Evolutionary conservation across 2,797 vertebrate species (phyloP).

Genomic region (Gymnoscopelus braueri): DNA sequence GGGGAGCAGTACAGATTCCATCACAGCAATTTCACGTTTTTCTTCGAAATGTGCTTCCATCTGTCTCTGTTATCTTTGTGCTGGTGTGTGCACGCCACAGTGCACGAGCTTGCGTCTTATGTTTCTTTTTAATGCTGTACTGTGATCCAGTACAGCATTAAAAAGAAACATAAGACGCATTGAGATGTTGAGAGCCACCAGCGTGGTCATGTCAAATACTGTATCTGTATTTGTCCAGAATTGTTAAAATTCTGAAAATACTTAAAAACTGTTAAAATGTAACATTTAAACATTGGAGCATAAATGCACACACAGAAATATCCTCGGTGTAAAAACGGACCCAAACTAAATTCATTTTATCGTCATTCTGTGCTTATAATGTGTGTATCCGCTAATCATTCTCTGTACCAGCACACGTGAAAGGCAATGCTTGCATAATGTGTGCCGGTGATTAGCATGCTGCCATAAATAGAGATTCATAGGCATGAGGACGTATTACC

Average conservation of each 20-base stretch:
- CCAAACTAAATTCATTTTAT: too few relatives aligned
- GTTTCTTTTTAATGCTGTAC: too few relatives aligned
- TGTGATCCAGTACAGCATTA: background rate
- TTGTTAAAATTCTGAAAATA: too few relatives aligned
- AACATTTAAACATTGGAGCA: too few relatives aligned
- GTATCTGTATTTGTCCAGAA: background rate
- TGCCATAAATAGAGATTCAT: conserved; percentile 51
- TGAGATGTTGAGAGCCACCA: background rate
- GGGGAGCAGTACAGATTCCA: background rate
- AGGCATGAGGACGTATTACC: conserved; percentile 37
- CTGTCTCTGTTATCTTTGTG: background rate
- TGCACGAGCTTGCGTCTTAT: too few relatives aligned
- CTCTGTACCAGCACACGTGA: too few relatives aligned
- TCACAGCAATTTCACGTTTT: conserved; percentile 16
- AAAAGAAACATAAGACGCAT: background rate
- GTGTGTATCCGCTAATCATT: too few relatives aligned
- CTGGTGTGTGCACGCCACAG: background rate
- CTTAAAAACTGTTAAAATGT: too few relatives aligned
- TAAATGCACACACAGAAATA: too few relatives aligned
- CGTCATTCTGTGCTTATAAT: background rate
- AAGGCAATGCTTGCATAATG: background rate
- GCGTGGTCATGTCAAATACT: background rate
- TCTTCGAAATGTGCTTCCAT: conserved; percentile 21
- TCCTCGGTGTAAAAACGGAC: too few relatives aligned
- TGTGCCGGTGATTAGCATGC: background rate